Evolutionary conservation across 2,888 invertebrate genomes (phyloP), one percentile per base, ranked within the genome.

Genomic region (Girardia tigrina): DNA sequence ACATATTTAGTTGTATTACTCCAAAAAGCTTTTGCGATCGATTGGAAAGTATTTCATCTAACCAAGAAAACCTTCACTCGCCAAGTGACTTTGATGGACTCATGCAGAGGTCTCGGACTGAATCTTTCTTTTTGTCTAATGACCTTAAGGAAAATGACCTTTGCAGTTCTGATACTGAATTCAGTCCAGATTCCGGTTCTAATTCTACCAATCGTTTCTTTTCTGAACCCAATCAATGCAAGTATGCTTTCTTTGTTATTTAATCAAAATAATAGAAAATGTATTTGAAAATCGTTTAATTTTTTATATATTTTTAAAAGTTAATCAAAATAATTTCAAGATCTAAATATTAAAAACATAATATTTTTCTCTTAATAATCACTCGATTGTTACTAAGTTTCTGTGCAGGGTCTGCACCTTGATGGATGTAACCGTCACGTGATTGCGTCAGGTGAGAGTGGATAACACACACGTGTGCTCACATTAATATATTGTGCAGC

Each of bases 51-150:
- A 56, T 56, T 16, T 56, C 56, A 56, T 4, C 56, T 20, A 56
- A 56, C 23, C 56, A 56, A 56, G 56, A 56, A 56, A 56, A 56
- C 23, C 23, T 56, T 56, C 56, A 56, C 23, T 56, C 56, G n/a
- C 56, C 56, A 56, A 56, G 23, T 56, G 56, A 56, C n/a, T 56
- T 56, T 56, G 56, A 56, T 56, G 6, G n/a, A n/a, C 20, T 56
- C n/a, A 56, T 56, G 56, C 56, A 56, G 23, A 56, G 56, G n/a
- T 56, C 56, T 2, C 4, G 56, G n/a, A 56, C 56, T 56, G 56
- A 56, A n/a, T 56, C 56, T 12, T 56, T 56, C 56, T 20, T 6
- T 56, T 20, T 56, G 23, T 23, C 20, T 20, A 56, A 23, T n/a
- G 23, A 56, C 23, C 23, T 6, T 16, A 56, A 16, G 23, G 23